Evolutionary conservation across 2,888 invertebrate genomes (phyloP).

Genomic region (Timandra comae): DNA sequence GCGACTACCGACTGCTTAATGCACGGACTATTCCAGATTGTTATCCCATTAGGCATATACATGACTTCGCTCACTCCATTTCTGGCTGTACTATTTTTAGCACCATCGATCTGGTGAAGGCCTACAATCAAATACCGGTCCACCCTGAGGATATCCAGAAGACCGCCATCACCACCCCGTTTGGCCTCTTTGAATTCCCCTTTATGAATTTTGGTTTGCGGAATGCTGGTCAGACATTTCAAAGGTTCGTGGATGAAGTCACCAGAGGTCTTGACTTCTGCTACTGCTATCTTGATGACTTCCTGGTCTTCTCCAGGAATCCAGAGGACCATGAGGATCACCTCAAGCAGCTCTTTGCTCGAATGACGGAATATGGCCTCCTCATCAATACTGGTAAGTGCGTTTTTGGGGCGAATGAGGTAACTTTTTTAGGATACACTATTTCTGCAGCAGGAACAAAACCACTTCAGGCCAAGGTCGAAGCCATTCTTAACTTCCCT

Average conservation of each 20-base stretch:
- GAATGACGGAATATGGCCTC: not conserved
- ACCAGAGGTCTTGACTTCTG: constrained; percentile 8
- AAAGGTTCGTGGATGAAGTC: constrained; percentile 12
- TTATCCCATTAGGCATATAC: constrained; percentile 27
- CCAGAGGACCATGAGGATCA: not conserved
- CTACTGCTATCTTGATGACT: constrained; percentile 6
- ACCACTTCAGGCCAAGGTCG: not conserved
- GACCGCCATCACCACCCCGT: constrained; percentile 34
- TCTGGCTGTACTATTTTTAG: constrained; percentile 11
- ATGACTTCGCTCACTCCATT: constrained; percentile 8
- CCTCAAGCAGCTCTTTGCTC: not conserved
- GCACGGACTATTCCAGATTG: constrained; percentile 28
- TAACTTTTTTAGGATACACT: constrained; percentile 2
- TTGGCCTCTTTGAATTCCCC: constrained; percentile 32
- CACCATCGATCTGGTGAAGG: constrained; percentile 21
- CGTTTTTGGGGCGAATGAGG: not conserved
- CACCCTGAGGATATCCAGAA: constrained; percentile 32
- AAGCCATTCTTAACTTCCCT: constrained; percentile 1
- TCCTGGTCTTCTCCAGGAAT: constrained; percentile 3
- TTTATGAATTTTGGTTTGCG: constrained; percentile 34
- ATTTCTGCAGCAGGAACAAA: not conserved
- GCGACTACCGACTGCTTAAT: constrained; percentile 38
- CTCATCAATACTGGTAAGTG: constrained; percentile 3
- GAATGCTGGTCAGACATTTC: constrained; percentile 20
- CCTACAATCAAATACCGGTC: constrained; percentile 47